phyloP scores from a whole-genome alignment of 2,888 invertebrate genomes.

The Oligia latruncula region DNA sequence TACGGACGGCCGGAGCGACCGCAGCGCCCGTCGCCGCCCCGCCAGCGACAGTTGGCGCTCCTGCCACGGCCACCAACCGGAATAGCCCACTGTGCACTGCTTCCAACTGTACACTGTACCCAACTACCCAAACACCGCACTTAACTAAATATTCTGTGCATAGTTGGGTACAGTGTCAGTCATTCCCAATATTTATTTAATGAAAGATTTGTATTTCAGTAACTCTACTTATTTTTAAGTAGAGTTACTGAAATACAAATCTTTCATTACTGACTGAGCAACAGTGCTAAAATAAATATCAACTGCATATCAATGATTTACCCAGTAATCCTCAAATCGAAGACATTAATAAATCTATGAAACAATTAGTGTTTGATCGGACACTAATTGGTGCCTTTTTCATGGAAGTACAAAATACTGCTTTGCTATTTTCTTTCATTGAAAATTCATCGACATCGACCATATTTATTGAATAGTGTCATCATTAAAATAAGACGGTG shows the following conservation, averaged over 20 bases:
- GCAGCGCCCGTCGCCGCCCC: constrained; percentile 40
- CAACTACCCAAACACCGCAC: constrained; percentile 18
- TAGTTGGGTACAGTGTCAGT: no score
- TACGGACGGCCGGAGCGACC: constrained; percentile 66
- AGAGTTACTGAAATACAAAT: background rate
- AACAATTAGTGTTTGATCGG: background rate
- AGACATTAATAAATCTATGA: background rate
- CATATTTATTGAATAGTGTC: constrained; percentile 43
- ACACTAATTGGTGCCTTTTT: constrained; percentile 29
- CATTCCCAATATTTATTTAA: no score
- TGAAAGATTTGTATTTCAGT: no score
- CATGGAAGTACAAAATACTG: constrained; percentile 1
- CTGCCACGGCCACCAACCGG: constrained; percentile 42
- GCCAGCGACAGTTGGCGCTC: constrained; percentile 55
- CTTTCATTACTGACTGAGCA: background rate
- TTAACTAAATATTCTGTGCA: constrained; percentile 17
- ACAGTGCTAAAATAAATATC: constrained; percentile 4
- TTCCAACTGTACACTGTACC: constrained; percentile 29
- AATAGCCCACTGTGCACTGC: constrained; percentile 40
- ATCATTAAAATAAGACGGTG: constrained; percentile 52
- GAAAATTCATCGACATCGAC: constrained; percentile 22
- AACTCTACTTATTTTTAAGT: background rate
- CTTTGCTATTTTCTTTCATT: constrained; percentile 30
- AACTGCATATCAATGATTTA: background rate
- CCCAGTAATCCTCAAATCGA: background rate